A percentile compares a stretch with the other conserved stretches of the same genome.
phyloP scores from a whole-genome alignment of 2,113 vertebrate genomes.

The Oncorhynchus tshawytscha region DNA sequence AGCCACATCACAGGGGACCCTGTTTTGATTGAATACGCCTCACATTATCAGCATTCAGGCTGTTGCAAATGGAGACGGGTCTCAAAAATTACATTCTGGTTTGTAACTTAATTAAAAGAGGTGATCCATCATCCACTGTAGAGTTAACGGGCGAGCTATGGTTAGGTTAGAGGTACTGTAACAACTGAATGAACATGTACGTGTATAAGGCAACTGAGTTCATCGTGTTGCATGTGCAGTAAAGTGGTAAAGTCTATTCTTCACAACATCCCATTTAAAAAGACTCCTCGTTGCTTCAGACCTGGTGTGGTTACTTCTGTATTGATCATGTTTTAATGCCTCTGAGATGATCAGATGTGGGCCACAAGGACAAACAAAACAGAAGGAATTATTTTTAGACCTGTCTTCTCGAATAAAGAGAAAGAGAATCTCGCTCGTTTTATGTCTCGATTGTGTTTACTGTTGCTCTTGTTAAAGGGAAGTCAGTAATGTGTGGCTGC shows the following conservation, averaged over 20 bases:
- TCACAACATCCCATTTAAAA: not conserved
- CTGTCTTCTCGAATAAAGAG: slow-evolving; percentile 37
- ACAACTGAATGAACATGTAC: not conserved
- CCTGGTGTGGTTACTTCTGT: slow-evolving; percentile 17
- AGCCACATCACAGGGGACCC: slow-evolving; percentile 46
- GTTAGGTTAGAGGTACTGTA: not conserved
- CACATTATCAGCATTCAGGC: slow-evolving; percentile 27
- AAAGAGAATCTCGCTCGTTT: slow-evolving; percentile 27
- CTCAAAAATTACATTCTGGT: slow-evolving; percentile 28
- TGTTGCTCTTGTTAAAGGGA: slow-evolving; percentile 46
- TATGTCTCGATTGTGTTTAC: slow-evolving; percentile 51
- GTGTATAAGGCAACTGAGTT: too few relatives aligned
- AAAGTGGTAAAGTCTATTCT: not conserved
- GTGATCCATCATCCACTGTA: slow-evolving; percentile 5
- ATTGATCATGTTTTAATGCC: slow-evolving; percentile 40
- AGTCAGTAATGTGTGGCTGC: slow-evolving; percentile 39
- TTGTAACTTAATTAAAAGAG: slow-evolving; percentile 34
- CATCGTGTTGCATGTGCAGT: not conserved
- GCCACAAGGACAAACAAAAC: not conserved
- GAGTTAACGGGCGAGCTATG: slow-evolving; percentile 38
- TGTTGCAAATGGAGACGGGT: slow-evolving; percentile 32
- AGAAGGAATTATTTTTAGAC: slow-evolving; percentile 53
- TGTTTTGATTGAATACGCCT: slow-evolving; percentile 53
- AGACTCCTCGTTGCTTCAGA: slow-evolving; percentile 16
- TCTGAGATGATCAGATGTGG: not conserved